Base-by-base conservation (phyloP, 2,113 vertebrate species). In the Macroglossus sobrinus region DNA sequence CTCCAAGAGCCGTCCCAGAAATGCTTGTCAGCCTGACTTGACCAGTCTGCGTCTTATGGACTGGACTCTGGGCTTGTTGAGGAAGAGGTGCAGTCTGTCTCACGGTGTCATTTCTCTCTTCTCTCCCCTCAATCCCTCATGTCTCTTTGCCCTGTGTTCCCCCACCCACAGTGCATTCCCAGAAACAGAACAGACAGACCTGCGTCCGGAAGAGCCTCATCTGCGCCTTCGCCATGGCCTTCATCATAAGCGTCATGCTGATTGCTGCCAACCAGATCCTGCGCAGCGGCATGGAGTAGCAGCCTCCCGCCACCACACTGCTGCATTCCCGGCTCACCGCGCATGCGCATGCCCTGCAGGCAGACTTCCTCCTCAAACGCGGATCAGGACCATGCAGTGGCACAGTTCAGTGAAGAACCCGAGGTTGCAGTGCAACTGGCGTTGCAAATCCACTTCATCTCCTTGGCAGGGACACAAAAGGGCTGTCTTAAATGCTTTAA, bases 201-300 rank as follows among this genome's bases (percentile, higher is more conserved):
- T 99, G 99, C 0, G 99, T 99, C 92, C 99, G 99, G 97, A 99
- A 99, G 99, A 99, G 99, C 98, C 99, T 99, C 97, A 99, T 99
- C 98, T 99, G 99, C 97, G 99, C 99, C 45, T 99, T 99, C n/a
- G 99, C 99, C 98, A 99, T 99, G 99, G 99, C 99, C 96, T 99
- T 99, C 98, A 99, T 99, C 98, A 99, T 99, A 97, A 99, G 99
- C 53, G 99, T 99, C 98, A 99, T 99, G 99, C 98, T 99, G 98
- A 99, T 99, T 19, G 99, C 99, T 0, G 99, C 99, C 98, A 99
- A 99, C 98, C 99, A 99, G 99, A 99, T 99, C 99, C 99, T 99
- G 97, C 99, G 99, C 93, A 99, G 99, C 66, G 99, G 99, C 98
- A 99, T 99, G 99, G 99, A 99, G 98, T 99, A 99, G 98, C 79